Evolutionary conservation across 2,888 invertebrate genomes (phyloP).

Genomic region (Cataglyphis rosenhaueri): DNA sequence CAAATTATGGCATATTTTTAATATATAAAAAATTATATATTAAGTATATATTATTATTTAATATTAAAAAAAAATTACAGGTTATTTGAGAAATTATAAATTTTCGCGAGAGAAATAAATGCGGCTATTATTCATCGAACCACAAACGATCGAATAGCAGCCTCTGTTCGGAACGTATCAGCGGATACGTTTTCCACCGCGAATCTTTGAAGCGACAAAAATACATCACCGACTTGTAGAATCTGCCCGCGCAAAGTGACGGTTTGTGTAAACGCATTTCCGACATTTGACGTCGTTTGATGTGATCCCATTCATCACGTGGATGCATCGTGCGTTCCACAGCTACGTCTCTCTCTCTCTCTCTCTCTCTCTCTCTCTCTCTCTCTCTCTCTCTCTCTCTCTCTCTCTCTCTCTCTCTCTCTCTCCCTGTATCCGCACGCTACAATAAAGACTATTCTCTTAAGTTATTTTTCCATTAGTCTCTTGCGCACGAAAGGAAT

Average conservation of each 20-base stretch:
- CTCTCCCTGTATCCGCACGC: too few species aligned
- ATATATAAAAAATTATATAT: neutral
- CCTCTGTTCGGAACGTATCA: neutral
- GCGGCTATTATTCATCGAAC: neutral
- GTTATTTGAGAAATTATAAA: neutral
- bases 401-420: too few species aligned
- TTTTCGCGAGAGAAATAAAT: neutral
- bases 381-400: too few species aligned
- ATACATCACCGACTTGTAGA: constrained; percentile 26
- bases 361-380: neutral
- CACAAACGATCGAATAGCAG: constrained; percentile 12
- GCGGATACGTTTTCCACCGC: constrained; percentile 1
- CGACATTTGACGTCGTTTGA: constrained; percentile 62
- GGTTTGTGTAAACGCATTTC: constrained; percentile 55
- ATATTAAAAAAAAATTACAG: neutral
- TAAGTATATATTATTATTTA: neutral
- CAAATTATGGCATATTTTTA: neutral
- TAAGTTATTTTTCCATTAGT: neutral
- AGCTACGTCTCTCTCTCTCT: too few species aligned
- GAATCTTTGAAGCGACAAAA: constrained; percentile 48
- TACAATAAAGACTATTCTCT: neutral
- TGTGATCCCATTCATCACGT: constrained; percentile 44
- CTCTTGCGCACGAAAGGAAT: neutral
- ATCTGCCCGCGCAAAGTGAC: constrained; percentile 17
- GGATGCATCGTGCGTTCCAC: constrained; percentile 12